These are phyloP conservation scores for Notocelia uddmanniana DNA, from an alignment of 2,888 invertebrate genomes.

Conservation along the genomic window DNA sequence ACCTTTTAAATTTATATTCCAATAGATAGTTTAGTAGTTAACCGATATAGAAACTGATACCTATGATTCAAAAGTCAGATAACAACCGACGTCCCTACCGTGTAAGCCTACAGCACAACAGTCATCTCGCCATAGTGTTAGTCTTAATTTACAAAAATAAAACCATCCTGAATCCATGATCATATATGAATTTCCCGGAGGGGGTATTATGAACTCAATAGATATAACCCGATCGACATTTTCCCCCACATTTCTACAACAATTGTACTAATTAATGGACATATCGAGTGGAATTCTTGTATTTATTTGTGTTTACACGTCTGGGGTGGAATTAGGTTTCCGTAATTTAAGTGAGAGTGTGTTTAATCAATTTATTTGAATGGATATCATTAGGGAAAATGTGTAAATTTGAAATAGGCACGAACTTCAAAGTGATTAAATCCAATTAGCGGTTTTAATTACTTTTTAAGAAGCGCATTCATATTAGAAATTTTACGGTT, in stretches of 20 bases:
- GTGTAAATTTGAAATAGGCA: conserved; percentile 26
- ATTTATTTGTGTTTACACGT: conserved; percentile 62
- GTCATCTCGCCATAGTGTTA: background rate
- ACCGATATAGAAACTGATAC: too few species aligned
- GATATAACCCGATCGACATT: conserved; percentile 48
- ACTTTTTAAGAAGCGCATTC: background rate
- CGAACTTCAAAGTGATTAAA: conserved; percentile 12
- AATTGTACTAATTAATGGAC: conserved; percentile 79
- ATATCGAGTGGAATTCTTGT: conserved; percentile 62
- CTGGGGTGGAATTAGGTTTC: conserved; percentile 50
- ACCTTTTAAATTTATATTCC: too few species aligned
- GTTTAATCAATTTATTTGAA: conserved; percentile 43
- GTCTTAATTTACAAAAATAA: too few species aligned
- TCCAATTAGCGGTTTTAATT: background rate
- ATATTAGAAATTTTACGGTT: too few species aligned
- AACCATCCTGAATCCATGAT: background rate
- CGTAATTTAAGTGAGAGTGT: conserved; percentile 50
- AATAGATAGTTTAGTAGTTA: too few species aligned
- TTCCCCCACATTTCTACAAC: conserved; percentile 63
- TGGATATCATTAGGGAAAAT: conserved; percentile 24
- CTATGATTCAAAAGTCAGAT: too few species aligned
- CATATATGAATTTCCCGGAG: conserved; percentile 2
- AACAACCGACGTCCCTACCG: too few species aligned
- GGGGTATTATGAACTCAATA: conserved; percentile 61
- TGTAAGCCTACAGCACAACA: too few species aligned